Evolutionary conservation across 2,888 invertebrate genomes (phyloP), one percentile per base, ranked within the genome.

Genomic region (Invenusta paracnida): DNA sequence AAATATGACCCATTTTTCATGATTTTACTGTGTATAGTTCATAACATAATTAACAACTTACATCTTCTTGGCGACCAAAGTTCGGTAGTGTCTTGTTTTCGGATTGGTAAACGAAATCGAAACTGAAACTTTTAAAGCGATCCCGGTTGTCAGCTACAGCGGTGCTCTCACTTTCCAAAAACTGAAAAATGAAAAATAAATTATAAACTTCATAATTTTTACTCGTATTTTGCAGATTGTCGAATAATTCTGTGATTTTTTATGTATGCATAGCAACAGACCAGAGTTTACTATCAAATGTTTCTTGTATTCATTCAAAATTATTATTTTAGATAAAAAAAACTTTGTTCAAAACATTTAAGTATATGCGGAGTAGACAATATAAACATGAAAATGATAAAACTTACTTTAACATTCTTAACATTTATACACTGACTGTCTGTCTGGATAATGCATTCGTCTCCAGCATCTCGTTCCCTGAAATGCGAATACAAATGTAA

Each of bases 121-220:
- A 91, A 0, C 90, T 90, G 87, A 91, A 91, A 31, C 90, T 90
- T 87, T 91, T 90, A 29, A 88, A 86, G 87, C 89, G 88, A 82
- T 90, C 89, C 29, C 90, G 87, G 82, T 89, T 89, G 88, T 90
- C 90, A 0, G 88, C 90, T 88, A 88, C 89, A 83, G 90, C 90
- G 1, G 89, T 86, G 29, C 88, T 87, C 84, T 89, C 89, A 11
- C 89, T 88, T 90, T 90, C 87, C 25, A 88, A 87, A 11, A 73
- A 73, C 73, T 73, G 17, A 23, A 73, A 73, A 5, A 73, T 73
- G 23, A 73, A 48, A n/a, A n/a, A n/a, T n/a, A n/a, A n/a, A n/a
- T n/a, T n/a, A n/a, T n/a, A n/a, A n/a, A n/a, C n/a, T n/a, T n/a
- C n/a, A n/a, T n/a, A n/a, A n/a, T n/a, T n/a, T n/a, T 48, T 48